phyloP scores from a whole-genome alignment of 2,113 vertebrate species.

The Athene noctua region DNA sequence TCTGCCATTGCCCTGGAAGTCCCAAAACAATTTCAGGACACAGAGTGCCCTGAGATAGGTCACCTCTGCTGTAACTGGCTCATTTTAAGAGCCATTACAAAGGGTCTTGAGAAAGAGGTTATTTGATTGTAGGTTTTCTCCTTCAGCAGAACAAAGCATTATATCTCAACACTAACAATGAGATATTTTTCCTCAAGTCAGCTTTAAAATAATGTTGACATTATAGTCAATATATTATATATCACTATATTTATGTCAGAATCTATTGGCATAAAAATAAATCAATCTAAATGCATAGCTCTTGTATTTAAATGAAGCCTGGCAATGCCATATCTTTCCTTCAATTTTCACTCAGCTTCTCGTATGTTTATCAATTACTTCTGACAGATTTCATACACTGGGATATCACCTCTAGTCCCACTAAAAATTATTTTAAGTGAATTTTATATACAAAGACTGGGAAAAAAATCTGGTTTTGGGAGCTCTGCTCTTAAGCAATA shows the following conservation, averaged over 20 bases:
- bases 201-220: conserved; percentile 67
- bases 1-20: not conserved
- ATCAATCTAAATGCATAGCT: conserved; percentile 31
- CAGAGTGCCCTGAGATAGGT: not conserved
- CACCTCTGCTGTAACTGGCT: not conserved
- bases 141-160: not conserved
- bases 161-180: conserved; percentile 38
- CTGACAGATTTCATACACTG: conserved; percentile 7
- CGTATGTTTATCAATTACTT: not conserved
- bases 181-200: conserved; percentile 61
- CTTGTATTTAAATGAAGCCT: conserved; percentile 35
- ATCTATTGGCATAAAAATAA: conserved; percentile 60
- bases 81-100: not conserved
- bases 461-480: not conserved
- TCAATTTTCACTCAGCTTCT: not conserved
- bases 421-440: not conserved
- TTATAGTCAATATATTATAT: conserved; percentile 33
- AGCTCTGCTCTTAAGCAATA: conserved; percentile 13
- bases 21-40: not conserved
- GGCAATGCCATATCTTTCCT: not conserved
- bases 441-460: not conserved
- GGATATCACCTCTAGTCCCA: not conserved
- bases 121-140: not conserved
- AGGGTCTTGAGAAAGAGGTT: not conserved
- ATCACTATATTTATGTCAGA: conserved; percentile 55